Percentiles rank a stretch among this genome's conserved stretches.
Conservation (phyloP, 2,888 invertebrate species). For the Neoscelio sp. region DNA sequence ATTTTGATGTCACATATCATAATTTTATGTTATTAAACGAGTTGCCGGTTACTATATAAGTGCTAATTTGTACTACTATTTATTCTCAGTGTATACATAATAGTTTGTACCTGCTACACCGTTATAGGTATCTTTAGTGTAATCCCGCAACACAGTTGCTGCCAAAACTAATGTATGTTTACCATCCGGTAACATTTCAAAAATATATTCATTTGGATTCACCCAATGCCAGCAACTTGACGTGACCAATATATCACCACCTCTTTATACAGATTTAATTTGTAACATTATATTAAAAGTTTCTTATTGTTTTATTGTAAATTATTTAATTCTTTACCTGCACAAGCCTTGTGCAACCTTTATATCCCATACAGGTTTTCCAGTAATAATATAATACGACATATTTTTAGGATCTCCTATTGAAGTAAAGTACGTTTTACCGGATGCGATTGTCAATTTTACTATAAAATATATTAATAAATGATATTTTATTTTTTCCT, state of each 20-base stretch:
- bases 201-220: slow-evolving; percentile 86
- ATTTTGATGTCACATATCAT: no score
- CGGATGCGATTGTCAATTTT: slow-evolving; percentile 87
- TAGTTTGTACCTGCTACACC: slow-evolving; percentile 44
- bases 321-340: slow-evolving; percentile 63
- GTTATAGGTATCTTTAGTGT: slow-evolving; percentile 67
- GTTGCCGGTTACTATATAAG: no score
- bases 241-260: slow-evolving; percentile 87
- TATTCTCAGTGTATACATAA: no score
- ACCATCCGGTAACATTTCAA: slow-evolving; percentile 84
- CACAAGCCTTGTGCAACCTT: slow-evolving; percentile 82
- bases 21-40: no score
- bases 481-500: not conserved
- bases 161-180: slow-evolving; percentile 83
- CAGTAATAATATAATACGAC: slow-evolving; percentile 86
- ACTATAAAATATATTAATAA: slow-evolving; percentile 81
- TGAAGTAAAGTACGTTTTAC: slow-evolving; percentile 85
- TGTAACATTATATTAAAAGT: no score
- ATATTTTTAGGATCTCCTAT: slow-evolving; percentile 84
- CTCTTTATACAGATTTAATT: slow-evolving; percentile 73
- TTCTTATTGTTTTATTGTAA: not conserved
- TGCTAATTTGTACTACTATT: no score
- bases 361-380: slow-evolving; percentile 86
- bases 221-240: slow-evolving; percentile 86
- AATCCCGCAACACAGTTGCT: slow-evolving; percentile 76